Conservation (phyloP, 2,888 invertebrate genomes). For the Dorcus parallelipipedus region DNA sequence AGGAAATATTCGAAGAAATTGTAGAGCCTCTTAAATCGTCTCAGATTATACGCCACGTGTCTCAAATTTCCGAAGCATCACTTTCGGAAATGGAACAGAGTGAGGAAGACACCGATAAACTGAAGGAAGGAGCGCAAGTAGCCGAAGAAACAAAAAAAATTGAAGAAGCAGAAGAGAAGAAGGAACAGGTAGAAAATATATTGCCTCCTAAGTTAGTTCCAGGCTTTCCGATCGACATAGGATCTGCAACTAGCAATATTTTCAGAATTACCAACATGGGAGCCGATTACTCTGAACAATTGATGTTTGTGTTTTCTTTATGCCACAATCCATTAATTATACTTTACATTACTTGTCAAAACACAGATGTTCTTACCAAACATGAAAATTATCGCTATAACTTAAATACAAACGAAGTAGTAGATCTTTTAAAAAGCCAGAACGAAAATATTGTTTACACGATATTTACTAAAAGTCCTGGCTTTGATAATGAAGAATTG, state of each 20-base stretch:
- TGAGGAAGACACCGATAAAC: slow-evolving; percentile 30
- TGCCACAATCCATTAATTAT: slow-evolving; percentile 47
- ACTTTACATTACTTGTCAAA: slow-evolving; percentile 56
- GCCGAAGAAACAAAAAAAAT: slow-evolving; percentile 15
- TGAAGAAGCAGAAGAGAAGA: slow-evolving; percentile 30
- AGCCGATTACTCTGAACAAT: slow-evolving; percentile 38
- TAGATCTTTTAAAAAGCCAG: slow-evolving; percentile 34
- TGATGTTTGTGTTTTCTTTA: slow-evolving; percentile 40
- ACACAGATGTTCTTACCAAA: slow-evolving; percentile 53
- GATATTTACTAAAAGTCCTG: slow-evolving; percentile 42
- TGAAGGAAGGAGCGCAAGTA: slow-evolving; percentile 24
- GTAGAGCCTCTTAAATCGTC: slow-evolving; percentile 28
- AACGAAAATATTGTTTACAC: slow-evolving; percentile 44
- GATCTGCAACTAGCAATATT: slow-evolving; percentile 25
- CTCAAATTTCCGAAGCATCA: slow-evolving; percentile 13
- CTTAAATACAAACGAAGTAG: slow-evolving; percentile 32
- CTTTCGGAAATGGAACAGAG: slow-evolving; percentile 16
- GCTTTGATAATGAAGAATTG: slow-evolving; percentile 38
- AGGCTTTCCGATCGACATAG: slow-evolving; percentile 26
- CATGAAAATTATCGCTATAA: slow-evolving; percentile 40
- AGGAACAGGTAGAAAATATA: slow-evolving; percentile 25
- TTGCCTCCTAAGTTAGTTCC: neutral
- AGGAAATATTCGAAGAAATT: slow-evolving; percentile 45
- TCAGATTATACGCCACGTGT: slow-evolving; percentile 11
- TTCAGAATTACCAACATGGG: slow-evolving; percentile 31